A percentile compares a stretch with the other conserved stretches of the same genome.
Evolutionary conservation across 1,140 invertebrate species (phyloP).

Genomic region (Drosophila nikananu): DNA sequence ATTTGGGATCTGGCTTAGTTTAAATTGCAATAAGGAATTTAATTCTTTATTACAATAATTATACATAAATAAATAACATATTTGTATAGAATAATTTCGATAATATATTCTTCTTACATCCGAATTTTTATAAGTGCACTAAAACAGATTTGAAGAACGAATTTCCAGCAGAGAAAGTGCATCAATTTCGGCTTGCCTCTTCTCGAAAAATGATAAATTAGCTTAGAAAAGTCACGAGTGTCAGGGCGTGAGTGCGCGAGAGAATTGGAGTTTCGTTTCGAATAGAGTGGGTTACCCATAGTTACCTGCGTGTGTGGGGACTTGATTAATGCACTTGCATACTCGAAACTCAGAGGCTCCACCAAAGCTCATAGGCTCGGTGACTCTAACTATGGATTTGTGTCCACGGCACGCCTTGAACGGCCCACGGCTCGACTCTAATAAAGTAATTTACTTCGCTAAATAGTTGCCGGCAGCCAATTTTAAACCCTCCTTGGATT

Average conservation of each 20-base stretch:
- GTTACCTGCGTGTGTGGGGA: conserved; percentile 51
- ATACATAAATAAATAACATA: no score
- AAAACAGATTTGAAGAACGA: conserved; percentile 34
- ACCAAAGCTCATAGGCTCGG: conserved; percentile 5
- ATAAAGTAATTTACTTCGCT: conserved; percentile 78
- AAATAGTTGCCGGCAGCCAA: conserved; percentile 73
- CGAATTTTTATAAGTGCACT: conserved; percentile 9
- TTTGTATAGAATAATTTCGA: no score
- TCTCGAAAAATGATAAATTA: conserved; percentile 67
- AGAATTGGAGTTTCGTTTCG: conserved; percentile 41
- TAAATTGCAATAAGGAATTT: no score
- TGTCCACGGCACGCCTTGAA: conserved; percentile 56
- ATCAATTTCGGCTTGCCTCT: conserved; percentile 42
- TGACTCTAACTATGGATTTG: conserved; percentile 9
- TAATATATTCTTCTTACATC: not conserved
- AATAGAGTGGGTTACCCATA: conserved; percentile 54
- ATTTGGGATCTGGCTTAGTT: not conserved
- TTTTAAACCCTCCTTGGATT: conserved; percentile 41
- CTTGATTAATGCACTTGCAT: conserved; percentile 76
- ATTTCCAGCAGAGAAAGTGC: conserved; percentile 63
- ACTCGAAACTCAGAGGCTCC: conserved; percentile 8
- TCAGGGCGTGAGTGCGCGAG: conserved; percentile 70
- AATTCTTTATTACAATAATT: no score
- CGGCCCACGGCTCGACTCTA: conserved; percentile 61
- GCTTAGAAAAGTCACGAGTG: conserved; percentile 78